Evolutionary conservation across 2,888 invertebrate species (phyloP).

Genomic region (Epinotia demarniana): DNA sequence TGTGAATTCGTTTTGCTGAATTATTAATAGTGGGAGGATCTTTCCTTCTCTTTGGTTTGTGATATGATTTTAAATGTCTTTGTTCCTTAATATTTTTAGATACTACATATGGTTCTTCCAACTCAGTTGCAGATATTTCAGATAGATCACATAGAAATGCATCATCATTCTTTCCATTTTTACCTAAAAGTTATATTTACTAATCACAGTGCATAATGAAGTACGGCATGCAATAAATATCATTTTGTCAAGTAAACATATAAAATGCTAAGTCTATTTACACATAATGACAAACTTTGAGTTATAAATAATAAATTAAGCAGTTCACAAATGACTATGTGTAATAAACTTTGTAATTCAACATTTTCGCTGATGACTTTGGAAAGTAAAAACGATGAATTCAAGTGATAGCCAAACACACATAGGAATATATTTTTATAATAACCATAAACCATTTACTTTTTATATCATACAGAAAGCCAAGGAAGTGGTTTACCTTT

Average conservation of each 20-base stretch:
- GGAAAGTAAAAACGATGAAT: not conserved
- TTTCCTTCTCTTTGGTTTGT: conserved; percentile 65
- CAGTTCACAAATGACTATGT: not conserved
- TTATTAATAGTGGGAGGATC: conserved; percentile 50
- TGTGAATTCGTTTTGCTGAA: conserved; percentile 57
- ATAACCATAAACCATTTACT: not conserved
- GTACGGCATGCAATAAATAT: conserved; percentile 10
- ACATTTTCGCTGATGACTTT: not conserved
- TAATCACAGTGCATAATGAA: conserved; percentile 28
- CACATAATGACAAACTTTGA: too few species aligned
- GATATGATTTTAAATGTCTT: conserved; percentile 58
- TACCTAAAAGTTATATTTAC: conserved; percentile 58
- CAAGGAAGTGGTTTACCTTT: too few species aligned
- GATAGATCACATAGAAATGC: conserved; percentile 62
- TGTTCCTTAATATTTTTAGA: conserved; percentile 51
- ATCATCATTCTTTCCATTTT: conserved; percentile 55
- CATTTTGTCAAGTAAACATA: not conserved
- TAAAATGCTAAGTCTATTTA: not conserved
- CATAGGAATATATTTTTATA: too few species aligned
- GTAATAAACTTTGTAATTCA: not conserved
- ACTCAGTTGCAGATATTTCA: conserved; percentile 68
- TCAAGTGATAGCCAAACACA: too few species aligned
- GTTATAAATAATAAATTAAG: too few species aligned
- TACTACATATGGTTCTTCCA: conserved; percentile 58
- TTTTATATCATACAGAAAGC: not conserved